Percentiles rank a stretch among this genome's conserved stretches.
phyloP scores from a whole-genome alignment of 2,113 vertebrate species.

The Entomyzon cyanotis region DNA sequence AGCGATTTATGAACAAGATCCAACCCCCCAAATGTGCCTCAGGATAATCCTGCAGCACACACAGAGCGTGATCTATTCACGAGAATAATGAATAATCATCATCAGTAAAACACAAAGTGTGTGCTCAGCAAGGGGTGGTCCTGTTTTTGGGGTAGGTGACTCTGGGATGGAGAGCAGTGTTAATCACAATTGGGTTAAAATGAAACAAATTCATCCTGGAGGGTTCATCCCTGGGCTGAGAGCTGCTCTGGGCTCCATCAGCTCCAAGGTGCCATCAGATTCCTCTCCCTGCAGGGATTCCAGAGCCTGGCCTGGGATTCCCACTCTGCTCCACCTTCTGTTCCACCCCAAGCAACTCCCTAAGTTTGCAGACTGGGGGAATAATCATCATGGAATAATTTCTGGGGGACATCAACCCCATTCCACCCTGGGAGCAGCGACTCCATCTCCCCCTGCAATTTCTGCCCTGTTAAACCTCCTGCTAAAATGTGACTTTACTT shows the following conservation, averaged over 20 bases:
- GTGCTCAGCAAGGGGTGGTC: too few species aligned
- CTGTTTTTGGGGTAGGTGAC: fast-evolving
- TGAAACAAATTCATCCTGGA: too few species aligned
- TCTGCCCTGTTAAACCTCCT: fast-evolving
- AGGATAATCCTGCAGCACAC: background rate
- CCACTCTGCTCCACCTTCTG: background rate
- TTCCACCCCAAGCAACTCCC: too few species aligned
- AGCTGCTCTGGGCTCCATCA: background rate
- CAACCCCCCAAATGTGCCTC: background rate
- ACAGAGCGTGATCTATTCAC: fast-evolving
- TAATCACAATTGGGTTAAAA: too few species aligned
- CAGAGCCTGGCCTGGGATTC: background rate
- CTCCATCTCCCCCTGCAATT: fast-evolving
- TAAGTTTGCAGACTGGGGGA: background rate
- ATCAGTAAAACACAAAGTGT: too few species aligned
- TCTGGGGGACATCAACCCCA: background rate
- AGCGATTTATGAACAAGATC: background rate
- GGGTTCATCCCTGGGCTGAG: fast-evolving
- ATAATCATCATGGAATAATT: fast-evolving
- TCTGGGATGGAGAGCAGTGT: background rate
- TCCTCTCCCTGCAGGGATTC: background rate
- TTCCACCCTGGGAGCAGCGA: background rate
- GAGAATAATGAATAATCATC: too few species aligned
- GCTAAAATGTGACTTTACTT: fast-evolving
- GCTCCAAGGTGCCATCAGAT: fast-evolving